Base-by-base conservation (phyloP, 2,888 invertebrate species). In the Buathra laborator region DNA sequence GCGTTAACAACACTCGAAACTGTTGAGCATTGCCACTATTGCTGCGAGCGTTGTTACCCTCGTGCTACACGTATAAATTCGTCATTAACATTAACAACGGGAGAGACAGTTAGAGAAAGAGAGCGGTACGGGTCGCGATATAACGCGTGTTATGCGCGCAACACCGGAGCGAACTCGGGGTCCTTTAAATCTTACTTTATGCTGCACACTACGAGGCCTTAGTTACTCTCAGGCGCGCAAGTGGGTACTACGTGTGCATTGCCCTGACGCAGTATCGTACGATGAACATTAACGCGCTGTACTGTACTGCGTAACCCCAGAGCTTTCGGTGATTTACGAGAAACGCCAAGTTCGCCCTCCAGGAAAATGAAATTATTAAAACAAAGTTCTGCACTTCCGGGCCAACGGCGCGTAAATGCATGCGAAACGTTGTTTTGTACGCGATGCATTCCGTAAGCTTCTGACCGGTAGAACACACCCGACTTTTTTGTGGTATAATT, bases 101-200 rank as follows among this genome's bases (percentile, higher is more conserved):
- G 29, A 24, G 74, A 59, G 44, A 43, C 37, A 37, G 37, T 37
- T 14, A 24, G 29, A 62, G 37, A 37, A 37, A 37, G 37, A 37
- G 37, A 37, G 37, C 37, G 37, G 9, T 24, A 14, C 24, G 46
- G 24, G 67, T 2, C n/a, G 19, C 24, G 46, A 5, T 24, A 37
- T 59, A 43, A 24, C 56, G 56, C 53, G 32, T 56, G 32, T 44
- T 53, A 56, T 19, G 44, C 43, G 62, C 43, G 62, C 53, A 56
- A 56, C 24, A 19, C 48, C 37, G n/a, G 48, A 32, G 19, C 46
- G 46, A 70, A 70, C 48, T 51, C 16, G 16, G 32, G 16, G 32
- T 37, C 46, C 78, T 70, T 78, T 78, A 78, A 70, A 78, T 78
- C 78, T 78, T 62, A 62, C 78, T 78, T 48, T 70, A 48, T 64